A percentile compares a stretch with the other conserved stretches of the same genome.
phyloP scores from a whole-genome alignment of 2,888 invertebrate species.

The Melieria picta region DNA sequence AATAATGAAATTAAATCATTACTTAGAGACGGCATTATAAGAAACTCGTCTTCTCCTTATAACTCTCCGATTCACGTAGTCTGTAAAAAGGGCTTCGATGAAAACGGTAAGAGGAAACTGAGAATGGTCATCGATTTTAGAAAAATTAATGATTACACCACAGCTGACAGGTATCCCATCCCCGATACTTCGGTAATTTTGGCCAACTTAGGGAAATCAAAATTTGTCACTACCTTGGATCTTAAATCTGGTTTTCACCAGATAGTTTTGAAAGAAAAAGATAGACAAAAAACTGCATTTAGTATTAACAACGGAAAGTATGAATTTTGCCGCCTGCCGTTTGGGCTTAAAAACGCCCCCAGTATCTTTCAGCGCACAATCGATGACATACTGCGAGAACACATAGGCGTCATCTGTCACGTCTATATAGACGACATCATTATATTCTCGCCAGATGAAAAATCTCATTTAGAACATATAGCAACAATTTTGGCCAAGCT shows the following conservation, averaged over 20 bases:
- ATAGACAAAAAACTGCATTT: constrained; percentile 10
- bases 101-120: not conserved
- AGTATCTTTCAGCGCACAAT: constrained; percentile 12
- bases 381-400: constrained; percentile 24
- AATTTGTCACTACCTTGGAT: constrained; percentile 11
- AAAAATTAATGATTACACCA: constrained; percentile 2
- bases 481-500: not conserved
- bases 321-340: constrained; percentile 11
- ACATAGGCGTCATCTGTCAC: constrained; percentile 30
- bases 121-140: constrained; percentile 18
- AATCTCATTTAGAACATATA: constrained; percentile 14
- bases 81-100: constrained; percentile 5
- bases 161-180: constrained; percentile 14
- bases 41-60: too few relatives aligned
- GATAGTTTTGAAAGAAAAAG: constrained; percentile 6
- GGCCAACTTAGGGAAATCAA: constrained; percentile 9
- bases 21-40: constrained; percentile 14
- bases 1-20: constrained; percentile 9
- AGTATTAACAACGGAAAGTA: constrained; percentile 12
- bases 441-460: constrained; percentile 12
- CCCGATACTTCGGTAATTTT: constrained; percentile 10
- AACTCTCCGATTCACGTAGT: constrained; percentile 14
- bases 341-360: constrained; percentile 21
- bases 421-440: constrained; percentile 30
- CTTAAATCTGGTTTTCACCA: constrained; percentile 15